These are phyloP conservation scores for Monodelphis domestica DNA, from an alignment of 2,797 vertebrate genomes.

Conservation along the genomic window DNA sequence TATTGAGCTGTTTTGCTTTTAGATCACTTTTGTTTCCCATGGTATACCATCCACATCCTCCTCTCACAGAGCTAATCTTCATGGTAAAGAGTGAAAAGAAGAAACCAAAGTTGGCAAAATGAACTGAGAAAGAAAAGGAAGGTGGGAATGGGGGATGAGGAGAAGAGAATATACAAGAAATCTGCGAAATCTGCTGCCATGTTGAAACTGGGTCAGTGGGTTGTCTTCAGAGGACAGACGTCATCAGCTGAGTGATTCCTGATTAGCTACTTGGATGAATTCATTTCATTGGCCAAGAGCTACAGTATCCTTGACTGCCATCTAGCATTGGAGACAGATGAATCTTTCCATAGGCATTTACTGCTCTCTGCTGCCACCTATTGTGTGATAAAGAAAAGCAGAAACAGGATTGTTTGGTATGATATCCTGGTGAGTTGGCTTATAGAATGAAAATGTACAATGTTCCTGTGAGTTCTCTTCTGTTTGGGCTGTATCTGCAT, in stretches of 20 bases:
- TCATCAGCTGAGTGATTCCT: background rate
- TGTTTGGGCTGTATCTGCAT: no score
- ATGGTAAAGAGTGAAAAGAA: background rate
- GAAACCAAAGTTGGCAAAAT: background rate
- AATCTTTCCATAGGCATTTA: background rate
- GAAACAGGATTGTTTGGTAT: no score
- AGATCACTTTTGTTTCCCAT: background rate
- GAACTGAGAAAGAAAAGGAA: background rate
- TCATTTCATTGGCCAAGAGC: background rate
- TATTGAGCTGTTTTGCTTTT: background rate
- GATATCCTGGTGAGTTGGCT: no score
- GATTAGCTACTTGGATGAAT: background rate
- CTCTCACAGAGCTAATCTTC: background rate
- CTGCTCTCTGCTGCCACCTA: no score
- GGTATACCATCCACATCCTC: background rate
- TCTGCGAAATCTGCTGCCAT: background rate
- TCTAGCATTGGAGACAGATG: background rate
- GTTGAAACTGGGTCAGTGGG: background rate
- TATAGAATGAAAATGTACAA: no score
- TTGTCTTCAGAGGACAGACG: background rate
- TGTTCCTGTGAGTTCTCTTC: no score
- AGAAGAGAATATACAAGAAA: background rate
- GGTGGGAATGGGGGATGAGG: background rate
- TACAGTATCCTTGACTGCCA: background rate
- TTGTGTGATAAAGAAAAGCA: no score